phyloP scores from a whole-genome alignment of 2,888 invertebrate genomes.

The Hirtodrosophila cameraria region DNA sequence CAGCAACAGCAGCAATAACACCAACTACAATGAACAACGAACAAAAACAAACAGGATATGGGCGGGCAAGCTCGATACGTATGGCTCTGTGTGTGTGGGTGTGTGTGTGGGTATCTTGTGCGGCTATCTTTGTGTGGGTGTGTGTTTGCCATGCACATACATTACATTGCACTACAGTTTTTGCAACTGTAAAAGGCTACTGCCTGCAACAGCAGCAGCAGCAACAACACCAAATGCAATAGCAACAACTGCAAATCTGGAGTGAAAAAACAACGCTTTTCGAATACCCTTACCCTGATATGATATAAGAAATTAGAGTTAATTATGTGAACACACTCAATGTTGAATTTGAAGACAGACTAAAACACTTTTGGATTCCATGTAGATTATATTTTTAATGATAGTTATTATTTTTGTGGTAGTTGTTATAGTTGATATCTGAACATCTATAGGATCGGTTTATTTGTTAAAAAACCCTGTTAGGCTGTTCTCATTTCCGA shows the following conservation, averaged over 20 bases:
- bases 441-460: too few relatives aligned
- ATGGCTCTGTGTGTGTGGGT: conserved; percentile 10
- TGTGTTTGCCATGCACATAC: conserved; percentile 42
- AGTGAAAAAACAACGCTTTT: neutral
- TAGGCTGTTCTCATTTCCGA: too few relatives aligned
- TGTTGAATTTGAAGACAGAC: too few relatives aligned
- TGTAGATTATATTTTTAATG: too few relatives aligned
- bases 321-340: too few relatives aligned
- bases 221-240: conserved; percentile 3
- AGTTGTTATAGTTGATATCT: too few relatives aligned
- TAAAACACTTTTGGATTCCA: too few relatives aligned
- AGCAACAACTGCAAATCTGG: neutral
- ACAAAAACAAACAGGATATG: conserved; percentile 72
- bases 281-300: conserved; percentile 7
- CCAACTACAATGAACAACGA: conserved; percentile 32
- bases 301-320: neutral
- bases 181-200: conserved; percentile 59
- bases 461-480: too few relatives aligned
- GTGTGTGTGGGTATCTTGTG: conserved; percentile 3
- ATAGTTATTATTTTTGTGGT: too few relatives aligned
- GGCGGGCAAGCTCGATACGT: conserved; percentile 56
- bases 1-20: conserved; percentile 6
- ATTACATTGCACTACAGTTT: conserved; percentile 63
- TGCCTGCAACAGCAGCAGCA: conserved; percentile 22
- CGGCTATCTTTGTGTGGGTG: conserved; percentile 11